Conservation (phyloP, 2,888 invertebrate species). For the Glyphotaelius pellucidus region DNA sequence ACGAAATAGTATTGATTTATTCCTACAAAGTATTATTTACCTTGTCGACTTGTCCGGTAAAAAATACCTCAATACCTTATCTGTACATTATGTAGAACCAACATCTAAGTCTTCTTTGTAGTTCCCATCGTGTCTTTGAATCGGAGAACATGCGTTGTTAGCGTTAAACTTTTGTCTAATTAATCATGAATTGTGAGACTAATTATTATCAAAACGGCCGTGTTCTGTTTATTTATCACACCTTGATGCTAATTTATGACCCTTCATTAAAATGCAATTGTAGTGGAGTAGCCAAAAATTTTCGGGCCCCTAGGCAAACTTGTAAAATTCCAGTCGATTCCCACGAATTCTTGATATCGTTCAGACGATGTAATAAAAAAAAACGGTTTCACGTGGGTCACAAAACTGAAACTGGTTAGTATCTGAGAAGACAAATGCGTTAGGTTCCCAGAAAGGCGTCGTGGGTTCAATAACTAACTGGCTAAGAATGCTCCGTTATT, state of each 20-base stretch:
- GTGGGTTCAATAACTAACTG: too few species aligned
- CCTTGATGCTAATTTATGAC: background rate
- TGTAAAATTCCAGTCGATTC: background rate
- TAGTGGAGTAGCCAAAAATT: background rate
- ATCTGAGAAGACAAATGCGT: too few species aligned
- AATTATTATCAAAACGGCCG: background rate
- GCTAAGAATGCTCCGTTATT: too few species aligned
- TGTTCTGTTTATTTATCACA: background rate
- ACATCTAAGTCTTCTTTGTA: background rate
- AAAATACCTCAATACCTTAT: background rate
- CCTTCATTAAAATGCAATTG: background rate
- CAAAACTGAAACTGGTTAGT: too few species aligned
- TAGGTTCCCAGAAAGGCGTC: too few species aligned
- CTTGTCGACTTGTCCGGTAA: background rate
- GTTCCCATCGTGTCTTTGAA: slow-evolving; percentile 2
- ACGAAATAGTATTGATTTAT: background rate
- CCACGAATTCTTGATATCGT: background rate
- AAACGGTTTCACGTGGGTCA: background rate
- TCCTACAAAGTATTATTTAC: background rate
- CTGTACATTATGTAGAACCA: background rate
- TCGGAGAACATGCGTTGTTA: background rate
- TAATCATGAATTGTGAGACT: background rate
- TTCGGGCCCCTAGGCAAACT: background rate
- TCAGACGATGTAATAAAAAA: background rate
- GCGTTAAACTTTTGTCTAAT: background rate